These are phyloP conservation scores for Drosophila suboccidentalis DNA, from an alignment of 2,888 invertebrate species.

Conservation along the genomic window DNA sequence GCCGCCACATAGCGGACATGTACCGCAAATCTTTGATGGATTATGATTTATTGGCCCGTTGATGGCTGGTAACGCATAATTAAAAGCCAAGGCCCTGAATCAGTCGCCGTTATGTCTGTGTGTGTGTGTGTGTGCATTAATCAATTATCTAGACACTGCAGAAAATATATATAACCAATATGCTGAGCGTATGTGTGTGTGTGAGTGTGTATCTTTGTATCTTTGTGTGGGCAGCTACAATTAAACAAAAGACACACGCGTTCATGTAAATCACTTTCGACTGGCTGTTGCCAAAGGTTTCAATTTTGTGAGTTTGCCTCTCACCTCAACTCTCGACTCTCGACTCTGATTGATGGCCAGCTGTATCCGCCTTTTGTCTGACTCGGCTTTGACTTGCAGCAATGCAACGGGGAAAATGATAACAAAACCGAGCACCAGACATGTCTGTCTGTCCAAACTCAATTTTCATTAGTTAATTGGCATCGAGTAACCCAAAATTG, in stretches of 20 bases:
- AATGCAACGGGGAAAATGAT: slow-evolving; percentile 60
- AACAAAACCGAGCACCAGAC: slow-evolving; percentile 57
- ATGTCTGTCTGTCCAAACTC: slow-evolving; percentile 21
- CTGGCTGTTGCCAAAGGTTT: slow-evolving; percentile 55
- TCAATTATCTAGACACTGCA: slow-evolving; percentile 69
- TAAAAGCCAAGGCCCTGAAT: slow-evolving; percentile 64
- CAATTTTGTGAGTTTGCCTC: slow-evolving; percentile 16
- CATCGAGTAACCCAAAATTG: slow-evolving; percentile 39
- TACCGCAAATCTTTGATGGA: slow-evolving; percentile 80
- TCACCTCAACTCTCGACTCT: not conserved
- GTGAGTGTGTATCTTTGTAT: slow-evolving; percentile 9
- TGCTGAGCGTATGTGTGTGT: slow-evolving; percentile 13
- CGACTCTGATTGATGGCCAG: slow-evolving; percentile 70
- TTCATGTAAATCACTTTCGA: slow-evolving; percentile 77
- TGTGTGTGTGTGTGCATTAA: slow-evolving; percentile 56
- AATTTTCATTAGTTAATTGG: slow-evolving; percentile 76
- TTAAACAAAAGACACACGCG: slow-evolving; percentile 79
- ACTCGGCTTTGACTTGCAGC: slow-evolving; percentile 41
- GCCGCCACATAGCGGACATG: slow-evolving; percentile 47
- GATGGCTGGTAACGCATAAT: slow-evolving; percentile 77
- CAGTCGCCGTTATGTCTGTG: slow-evolving; percentile 15
- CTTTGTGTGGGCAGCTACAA: slow-evolving; percentile 64
- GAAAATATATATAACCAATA: slow-evolving; percentile 65
- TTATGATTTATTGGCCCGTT: slow-evolving; percentile 79
- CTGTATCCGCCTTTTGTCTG: slow-evolving; percentile 58